Percentiles rank a stretch among this genome's conserved stretches.
These are phyloP conservation scores for Ophion obscuratus DNA, from an alignment of 2,888 invertebrate species.

Conservation along the genomic window DNA sequence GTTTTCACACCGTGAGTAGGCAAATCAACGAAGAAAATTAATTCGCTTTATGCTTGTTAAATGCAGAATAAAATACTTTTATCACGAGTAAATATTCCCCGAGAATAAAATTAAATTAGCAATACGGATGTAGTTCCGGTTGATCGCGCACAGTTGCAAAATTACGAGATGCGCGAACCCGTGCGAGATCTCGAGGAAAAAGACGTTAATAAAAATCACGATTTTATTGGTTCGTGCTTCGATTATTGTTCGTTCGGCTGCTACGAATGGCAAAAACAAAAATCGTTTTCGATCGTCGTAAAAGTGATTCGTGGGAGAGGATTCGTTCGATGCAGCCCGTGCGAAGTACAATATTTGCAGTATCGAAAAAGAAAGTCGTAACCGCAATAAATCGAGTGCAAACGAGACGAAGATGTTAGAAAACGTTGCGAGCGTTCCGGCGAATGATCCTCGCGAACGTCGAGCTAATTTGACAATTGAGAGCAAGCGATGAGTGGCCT, in stretches of 20 bases:
- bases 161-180: no score
- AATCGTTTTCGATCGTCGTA: not conserved
- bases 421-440: conserved; percentile 23
- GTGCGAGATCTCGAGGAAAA: not conserved
- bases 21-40: no score
- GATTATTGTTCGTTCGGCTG: not conserved
- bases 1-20: no score
- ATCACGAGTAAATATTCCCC: no score
- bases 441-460: conserved; percentile 29
- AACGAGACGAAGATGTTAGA: conserved; percentile 24
- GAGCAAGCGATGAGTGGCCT: conserved; percentile 57
- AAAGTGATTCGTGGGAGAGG: not conserved
- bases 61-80: no score
- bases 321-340: not conserved
- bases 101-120: no score
- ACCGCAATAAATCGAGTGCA: conserved; percentile 24
- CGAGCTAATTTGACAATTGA: conserved; percentile 62
- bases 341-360: not conserved
- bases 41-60: no score
- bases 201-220: not conserved
- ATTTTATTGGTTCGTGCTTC: not conserved
- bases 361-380: conserved; percentile 4
- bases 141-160: no score
- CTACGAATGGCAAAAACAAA: not conserved
- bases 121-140: no score